These are phyloP conservation scores for Aphelenchoides bicaudatus DNA, from an alignment of 2,888 invertebrate genomes.

Conservation along the genomic window DNA sequence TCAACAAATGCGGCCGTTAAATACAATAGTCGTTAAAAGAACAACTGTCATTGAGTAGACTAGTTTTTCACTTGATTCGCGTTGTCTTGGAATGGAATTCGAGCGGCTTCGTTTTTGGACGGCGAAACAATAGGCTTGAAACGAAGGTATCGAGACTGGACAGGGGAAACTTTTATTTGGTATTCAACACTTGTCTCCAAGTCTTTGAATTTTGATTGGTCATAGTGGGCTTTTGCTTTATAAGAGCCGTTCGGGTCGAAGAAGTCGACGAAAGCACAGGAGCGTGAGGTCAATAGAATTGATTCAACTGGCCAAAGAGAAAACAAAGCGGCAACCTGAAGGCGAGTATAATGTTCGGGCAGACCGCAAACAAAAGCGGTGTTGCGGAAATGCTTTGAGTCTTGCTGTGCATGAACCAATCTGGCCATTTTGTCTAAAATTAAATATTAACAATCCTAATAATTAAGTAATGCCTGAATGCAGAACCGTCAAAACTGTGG, in stretches of 20 bases:
- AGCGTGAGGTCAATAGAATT: conserved; percentile 3
- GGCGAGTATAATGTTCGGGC: conserved; percentile 15
- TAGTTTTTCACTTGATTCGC: neutral
- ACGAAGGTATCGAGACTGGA: conserved; percentile 4
- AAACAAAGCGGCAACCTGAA: conserved; percentile 4
- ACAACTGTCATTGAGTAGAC: neutral
- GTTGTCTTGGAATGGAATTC: neutral
- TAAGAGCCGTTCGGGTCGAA: conserved; percentile 9
- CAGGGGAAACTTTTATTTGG: neutral
- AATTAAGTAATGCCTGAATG: neutral
- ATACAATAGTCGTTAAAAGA: too few species aligned
- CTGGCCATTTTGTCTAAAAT: neutral
- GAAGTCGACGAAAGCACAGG: conserved; percentile 13
- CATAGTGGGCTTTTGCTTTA: conserved; percentile 3
- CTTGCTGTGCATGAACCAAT: conserved; percentile 1
- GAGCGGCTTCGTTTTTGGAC: neutral
- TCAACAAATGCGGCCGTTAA: too few species aligned
- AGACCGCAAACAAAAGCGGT: conserved; percentile 10
- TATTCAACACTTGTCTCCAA: neutral
- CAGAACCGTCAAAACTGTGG: neutral
- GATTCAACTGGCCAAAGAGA: conserved; percentile 1
- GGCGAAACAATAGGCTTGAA: too few species aligned
- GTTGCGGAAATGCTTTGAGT: neutral
- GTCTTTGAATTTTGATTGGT: neutral
- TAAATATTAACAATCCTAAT: neutral